Percentiles rank a stretch among this genome's conserved stretches.
Evolutionary conservation across 2,888 invertebrate genomes (phyloP).

Genomic region (Pristionchus exspectatus): DNA sequence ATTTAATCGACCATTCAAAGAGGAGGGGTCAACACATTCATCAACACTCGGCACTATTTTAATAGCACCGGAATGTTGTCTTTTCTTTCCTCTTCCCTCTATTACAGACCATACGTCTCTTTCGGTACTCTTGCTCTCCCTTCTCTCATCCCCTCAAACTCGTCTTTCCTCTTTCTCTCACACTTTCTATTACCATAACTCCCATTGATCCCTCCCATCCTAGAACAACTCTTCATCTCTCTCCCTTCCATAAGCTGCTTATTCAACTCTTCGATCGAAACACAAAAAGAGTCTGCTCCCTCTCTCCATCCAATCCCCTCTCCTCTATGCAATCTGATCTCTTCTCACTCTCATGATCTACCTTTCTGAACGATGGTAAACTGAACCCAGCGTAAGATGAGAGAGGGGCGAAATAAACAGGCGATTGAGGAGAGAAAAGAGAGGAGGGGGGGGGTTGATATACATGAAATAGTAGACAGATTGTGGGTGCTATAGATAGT

Average conservation of each 20-base stretch:
- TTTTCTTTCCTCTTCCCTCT: neutral
- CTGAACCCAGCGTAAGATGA: neutral
- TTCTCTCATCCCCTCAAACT: neutral
- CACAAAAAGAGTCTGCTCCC: neutral
- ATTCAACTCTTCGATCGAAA: neutral
- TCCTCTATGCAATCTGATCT: neutral
- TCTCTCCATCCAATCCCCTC: neutral
- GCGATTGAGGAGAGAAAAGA: neutral
- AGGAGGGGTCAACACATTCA: neutral
- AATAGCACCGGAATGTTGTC: neutral
- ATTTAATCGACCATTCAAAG: slow-evolving; percentile 9
- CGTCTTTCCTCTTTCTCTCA: neutral
- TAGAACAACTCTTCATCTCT: neutral
- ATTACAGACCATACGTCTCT: neutral
- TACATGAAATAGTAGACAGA: slow-evolving; percentile 23
- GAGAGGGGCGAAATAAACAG: neutral
- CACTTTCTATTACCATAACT: slow-evolving; percentile 6
- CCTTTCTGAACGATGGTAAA: slow-evolving; percentile 10
- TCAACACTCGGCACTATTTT: neutral
- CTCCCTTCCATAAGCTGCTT: slow-evolving; percentile 17
- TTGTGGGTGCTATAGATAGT: neutral
- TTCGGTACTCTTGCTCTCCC: neutral
- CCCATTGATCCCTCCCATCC: slow-evolving; percentile 4
- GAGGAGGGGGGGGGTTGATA: neutral
- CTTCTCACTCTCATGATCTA: neutral